A percentile compares a stretch with the other conserved stretches of the same genome.
Conservation (phyloP, 2,888 invertebrate species). For the Allacma fusca region DNA sequence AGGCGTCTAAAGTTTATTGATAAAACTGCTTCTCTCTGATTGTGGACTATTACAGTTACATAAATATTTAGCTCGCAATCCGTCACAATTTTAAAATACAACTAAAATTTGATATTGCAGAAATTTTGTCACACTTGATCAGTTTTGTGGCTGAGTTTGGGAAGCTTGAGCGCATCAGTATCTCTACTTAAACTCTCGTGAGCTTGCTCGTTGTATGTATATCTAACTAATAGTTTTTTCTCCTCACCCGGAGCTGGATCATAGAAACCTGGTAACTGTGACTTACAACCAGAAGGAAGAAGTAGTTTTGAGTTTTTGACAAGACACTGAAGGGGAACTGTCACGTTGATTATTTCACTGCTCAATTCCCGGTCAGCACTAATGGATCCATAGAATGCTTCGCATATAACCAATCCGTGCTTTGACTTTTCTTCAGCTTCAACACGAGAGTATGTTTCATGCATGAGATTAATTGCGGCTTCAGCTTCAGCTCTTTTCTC, state of each 20-base stretch:
- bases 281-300: slow-evolving; percentile 86
- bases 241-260: slow-evolving; percentile 94
- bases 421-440: slow-evolving; percentile 81
- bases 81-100: not conserved
- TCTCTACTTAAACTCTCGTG: slow-evolving; percentile 83
- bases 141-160: slow-evolving; percentile 73
- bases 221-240: slow-evolving; percentile 85
- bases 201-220: slow-evolving; percentile 81
- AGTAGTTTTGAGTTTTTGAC: slow-evolving; percentile 89
- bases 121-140: slow-evolving; percentile 24
- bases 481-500: slow-evolving; percentile 85
- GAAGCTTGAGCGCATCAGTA: slow-evolving; percentile 80
- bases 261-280: slow-evolving; percentile 90
- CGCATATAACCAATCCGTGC: slow-evolving; percentile 83
- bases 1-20: slow-evolving; percentile 4
- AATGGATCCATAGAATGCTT: slow-evolving; percentile 80
- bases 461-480: slow-evolving; percentile 89
- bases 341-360: slow-evolving; percentile 82
- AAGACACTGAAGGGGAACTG: slow-evolving; percentile 92
- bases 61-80: not conserved
- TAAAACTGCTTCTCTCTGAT: not conserved
- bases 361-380: slow-evolving; percentile 54
- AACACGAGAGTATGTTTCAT: slow-evolving; percentile 85
- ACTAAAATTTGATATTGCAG: not conserved
- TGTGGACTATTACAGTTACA: not conserved